Base-by-base conservation (phyloP, 2,888 invertebrate genomes). In the Caenorhabditis zanzibari region DNA sequence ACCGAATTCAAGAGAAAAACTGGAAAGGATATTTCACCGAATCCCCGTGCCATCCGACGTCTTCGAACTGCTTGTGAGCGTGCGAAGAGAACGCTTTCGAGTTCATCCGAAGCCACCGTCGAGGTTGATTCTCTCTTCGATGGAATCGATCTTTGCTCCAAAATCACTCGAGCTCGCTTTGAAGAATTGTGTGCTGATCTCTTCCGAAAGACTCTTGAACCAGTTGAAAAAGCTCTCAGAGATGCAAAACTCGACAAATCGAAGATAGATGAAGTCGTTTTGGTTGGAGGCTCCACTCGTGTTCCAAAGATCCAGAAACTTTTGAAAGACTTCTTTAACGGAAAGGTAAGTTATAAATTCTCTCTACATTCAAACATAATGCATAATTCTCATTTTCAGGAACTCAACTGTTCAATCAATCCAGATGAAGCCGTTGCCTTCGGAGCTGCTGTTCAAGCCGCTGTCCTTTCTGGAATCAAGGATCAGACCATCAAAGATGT, bases 221-320 rank as follows among this genome's bases (percentile, higher is more conserved):
- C 97, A 6, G 98, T 98, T 0, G 49, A 49, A 4, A 49, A 49
- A 14, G 49, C 49, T 19, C 49, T 49, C 19, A 19, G 52, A 26
- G 52, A 98, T 93, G 97, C 98, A 84, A 97, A 97, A 93, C 95
- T 98, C 95, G 97, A 97, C 94, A 98, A 98, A 93, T 94, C 95
- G 16, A 76, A 77, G 76, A 81, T 88, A 28, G 74, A 81, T 47
- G 82, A 84, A 14, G 56, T 94, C 95, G 97, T 94, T 72, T 90
- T 94, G 66, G 94, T 94, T 74, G 97, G 97, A 88, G 97, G 97
- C 61, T 98, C 97, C 54, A 98, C 98, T 32, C 95, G 98, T 93
- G 98, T 98, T 92, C 98, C 98, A 74, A 98, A 97, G 94, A 96
- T 98, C 90, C 97, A 98, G 94, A 97, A 97, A 93, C 94, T 98